A percentile compares a stretch with the other conserved stretches of the same genome.
These are phyloP conservation scores for Lithosia quadra DNA, from an alignment of 2,888 invertebrate genomes.

Conservation along the genomic window DNA sequence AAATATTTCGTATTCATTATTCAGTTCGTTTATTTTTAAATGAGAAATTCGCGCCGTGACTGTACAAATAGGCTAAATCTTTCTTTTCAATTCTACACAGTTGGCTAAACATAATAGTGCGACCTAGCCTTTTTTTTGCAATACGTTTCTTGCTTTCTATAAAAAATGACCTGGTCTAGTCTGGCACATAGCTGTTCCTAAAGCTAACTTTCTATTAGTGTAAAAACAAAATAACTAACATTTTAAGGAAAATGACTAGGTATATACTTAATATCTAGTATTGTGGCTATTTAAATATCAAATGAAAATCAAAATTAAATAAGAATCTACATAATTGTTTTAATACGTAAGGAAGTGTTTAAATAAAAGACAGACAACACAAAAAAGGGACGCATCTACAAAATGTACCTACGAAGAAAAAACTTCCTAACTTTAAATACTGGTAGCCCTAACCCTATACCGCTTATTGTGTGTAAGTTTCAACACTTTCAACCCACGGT, in stretches of 20 bases:
- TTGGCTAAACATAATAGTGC: conserved; percentile 25
- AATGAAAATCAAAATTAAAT: not conserved
- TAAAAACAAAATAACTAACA: conserved; percentile 29
- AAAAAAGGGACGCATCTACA: too few relatives aligned
- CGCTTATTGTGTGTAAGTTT: conserved; percentile 70
- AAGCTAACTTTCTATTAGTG: conserved; percentile 61
- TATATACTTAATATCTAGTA: conserved; percentile 26
- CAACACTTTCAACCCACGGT: conserved; percentile 65
- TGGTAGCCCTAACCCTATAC: conserved; percentile 3
- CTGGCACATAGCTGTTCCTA: conserved; percentile 56
- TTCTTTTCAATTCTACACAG: conserved; percentile 12
- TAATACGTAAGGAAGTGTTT: not conserved
- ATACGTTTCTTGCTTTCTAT: conserved; percentile 64
- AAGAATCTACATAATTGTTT: not conserved
- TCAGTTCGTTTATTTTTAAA: conserved; percentile 2
- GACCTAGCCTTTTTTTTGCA: conserved; percentile 60
- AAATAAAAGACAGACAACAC: too few relatives aligned
- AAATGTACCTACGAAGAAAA: not conserved
- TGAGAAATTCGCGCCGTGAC: not conserved
- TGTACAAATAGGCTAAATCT: conserved; percentile 8
- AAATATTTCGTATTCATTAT: not conserved
- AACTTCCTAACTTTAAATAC: not conserved
- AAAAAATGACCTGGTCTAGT: conserved; percentile 71
- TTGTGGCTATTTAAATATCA: not conserved
- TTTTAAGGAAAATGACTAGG: conserved; percentile 35